Conservation (phyloP, 1,140 invertebrate genomes). For the Zaprionus capensis region DNA sequence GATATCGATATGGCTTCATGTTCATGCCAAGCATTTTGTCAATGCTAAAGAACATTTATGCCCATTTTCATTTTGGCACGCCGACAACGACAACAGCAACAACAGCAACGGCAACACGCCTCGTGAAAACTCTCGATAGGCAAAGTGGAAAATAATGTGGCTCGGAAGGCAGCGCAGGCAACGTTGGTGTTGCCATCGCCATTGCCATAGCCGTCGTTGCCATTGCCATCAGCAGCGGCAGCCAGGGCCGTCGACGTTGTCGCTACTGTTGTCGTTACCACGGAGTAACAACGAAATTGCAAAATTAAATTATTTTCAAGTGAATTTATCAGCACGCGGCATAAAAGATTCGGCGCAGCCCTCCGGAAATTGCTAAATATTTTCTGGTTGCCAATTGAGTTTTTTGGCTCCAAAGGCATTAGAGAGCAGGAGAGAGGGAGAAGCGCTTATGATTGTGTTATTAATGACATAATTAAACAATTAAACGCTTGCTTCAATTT, state of each 20-base stretch:
- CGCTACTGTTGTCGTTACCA: constrained; percentile 37
- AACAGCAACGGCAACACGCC: constrained; percentile 7
- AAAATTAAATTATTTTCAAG: constrained; percentile 76
- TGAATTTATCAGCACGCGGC: constrained; percentile 68
- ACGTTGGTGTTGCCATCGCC: neutral
- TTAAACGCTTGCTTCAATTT: constrained; percentile 55
- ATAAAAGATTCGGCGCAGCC: constrained; percentile 38
- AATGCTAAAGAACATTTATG: constrained; percentile 73
- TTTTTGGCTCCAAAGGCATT: constrained; percentile 21
- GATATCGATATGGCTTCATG: constrained; percentile 69
- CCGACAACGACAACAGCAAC: constrained; percentile 39
- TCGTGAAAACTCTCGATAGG: constrained; percentile 68
- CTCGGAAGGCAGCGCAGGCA: constrained; percentile 53
- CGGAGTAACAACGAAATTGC: constrained; percentile 59
- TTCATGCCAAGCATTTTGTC: constrained; percentile 74
- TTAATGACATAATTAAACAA: constrained; percentile 78
- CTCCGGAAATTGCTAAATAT: constrained; percentile 77
- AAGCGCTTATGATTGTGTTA: constrained; percentile 59
- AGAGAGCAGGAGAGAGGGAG: constrained; percentile 2
- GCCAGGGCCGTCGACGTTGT: neutral
- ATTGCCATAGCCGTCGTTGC: neutral
- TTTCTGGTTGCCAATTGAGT: constrained; percentile 69
- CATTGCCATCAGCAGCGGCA: neutral
- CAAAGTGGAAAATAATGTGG: constrained; percentile 78
- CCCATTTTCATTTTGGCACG: constrained; percentile 72